A percentile compares a stretch with the other conserved stretches of the same genome.
phyloP scores from a whole-genome alignment of 2,797 vertebrate species.

The Sebastes minor region DNA sequence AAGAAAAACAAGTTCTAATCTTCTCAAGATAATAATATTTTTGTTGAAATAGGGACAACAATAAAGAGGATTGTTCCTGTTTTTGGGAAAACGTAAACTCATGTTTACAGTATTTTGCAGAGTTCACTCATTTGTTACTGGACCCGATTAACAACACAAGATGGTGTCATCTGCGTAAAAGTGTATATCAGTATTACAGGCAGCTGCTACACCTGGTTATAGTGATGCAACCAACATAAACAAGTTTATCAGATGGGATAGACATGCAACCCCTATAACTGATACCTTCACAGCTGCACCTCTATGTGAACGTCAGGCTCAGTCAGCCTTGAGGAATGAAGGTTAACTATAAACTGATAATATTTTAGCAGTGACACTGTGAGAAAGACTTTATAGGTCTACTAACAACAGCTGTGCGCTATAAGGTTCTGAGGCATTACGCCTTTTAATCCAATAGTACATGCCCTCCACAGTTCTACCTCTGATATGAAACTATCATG shows the following conservation, averaged over 20 bases:
- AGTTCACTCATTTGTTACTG: no score
- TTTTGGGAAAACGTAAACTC: no score
- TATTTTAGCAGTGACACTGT: no score
- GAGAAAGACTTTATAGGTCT: no score
- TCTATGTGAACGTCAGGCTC: slow-evolving; percentile 49
- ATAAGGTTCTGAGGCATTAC: background rate
- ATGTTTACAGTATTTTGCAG: no score
- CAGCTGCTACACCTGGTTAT: background rate
- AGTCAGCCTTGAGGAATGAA: slow-evolving; percentile 54
- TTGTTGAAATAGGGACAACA: no score
- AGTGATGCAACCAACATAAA: background rate
- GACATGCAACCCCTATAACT: background rate
- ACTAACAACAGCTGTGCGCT: background rate
- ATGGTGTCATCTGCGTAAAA: background rate
- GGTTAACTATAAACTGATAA: background rate
- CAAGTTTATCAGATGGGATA: background rate
- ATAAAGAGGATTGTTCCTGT: no score
- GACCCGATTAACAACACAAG: background rate
- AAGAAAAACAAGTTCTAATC: no score
- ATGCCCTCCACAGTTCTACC: background rate
- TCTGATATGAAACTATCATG: background rate
- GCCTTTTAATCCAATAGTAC: background rate
- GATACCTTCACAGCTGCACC: slow-evolving; percentile 18
- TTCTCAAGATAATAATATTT: no score
- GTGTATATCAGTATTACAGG: background rate